Evolutionary conservation across 2,888 invertebrate genomes (phyloP), one percentile per base, ranked within the genome.

Genomic region (Nephrotoma flavescens): DNA sequence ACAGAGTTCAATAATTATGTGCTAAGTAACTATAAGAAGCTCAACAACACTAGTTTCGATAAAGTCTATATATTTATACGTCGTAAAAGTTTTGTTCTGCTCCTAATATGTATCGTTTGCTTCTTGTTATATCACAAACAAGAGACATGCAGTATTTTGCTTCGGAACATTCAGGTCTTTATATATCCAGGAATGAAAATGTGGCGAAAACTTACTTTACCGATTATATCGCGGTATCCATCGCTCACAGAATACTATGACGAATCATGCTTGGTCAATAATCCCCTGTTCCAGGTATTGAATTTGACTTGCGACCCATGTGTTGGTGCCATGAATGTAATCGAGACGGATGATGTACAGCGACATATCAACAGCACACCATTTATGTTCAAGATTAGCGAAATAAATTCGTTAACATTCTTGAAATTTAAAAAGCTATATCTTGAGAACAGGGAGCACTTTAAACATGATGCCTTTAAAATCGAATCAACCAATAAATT

Each of bases 291-390:
- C 90, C 94, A 94, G 90, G 94, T 96, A 9, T 93, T 93, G n/a
- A 95, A 96, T 89, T 95, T 97, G 93, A 96, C 96, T 90, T 97
- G 97, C 90, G 96, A 95, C 94, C 96, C 97, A 0, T 97, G 97
- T 89, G 95, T 95, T 89, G 92, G 93, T 89, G 93, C 96, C 0
- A 93, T 93, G 88, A 94, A 94, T 89, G 93, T 97, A 57, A 92
- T 95, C 87, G 94, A 96, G 90, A 91, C 96, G 86, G 93, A 87
- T 71, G 89, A 87, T 90, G 91, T 87, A 91, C 92, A 88, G 89
- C 92, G 87, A 90, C 88, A 87, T 41, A 86, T 87, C 11, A 90
- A 90, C 15, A 89, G 89, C 88, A 90, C 89, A 88, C 94, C 94
- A 87, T 93, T 93, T 90, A 91, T 93, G 88, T 94, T 94, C 90